These are phyloP conservation scores for Dinomys branickii DNA, from an alignment of 2,113 vertebrate genomes.

Conservation along the genomic window DNA sequence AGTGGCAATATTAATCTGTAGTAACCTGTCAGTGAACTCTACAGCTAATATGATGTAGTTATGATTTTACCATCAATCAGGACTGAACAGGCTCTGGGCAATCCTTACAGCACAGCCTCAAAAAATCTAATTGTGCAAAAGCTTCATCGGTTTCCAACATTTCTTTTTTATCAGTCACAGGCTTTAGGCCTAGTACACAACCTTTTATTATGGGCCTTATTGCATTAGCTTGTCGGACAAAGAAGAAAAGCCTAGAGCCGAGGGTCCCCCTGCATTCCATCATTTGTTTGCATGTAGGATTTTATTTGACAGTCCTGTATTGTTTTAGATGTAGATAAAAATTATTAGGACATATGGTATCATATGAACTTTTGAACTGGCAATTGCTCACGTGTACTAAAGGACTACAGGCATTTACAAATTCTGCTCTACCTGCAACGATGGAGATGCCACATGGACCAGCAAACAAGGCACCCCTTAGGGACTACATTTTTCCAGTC, in stretches of 20 bases:
- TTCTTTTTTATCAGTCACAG: constrained; percentile 93
- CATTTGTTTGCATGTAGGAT: constrained; percentile 91
- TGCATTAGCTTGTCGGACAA: constrained; percentile 91
- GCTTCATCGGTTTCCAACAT: constrained; percentile 98
- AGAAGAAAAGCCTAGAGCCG: constrained; percentile 89
- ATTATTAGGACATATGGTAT: constrained; percentile 86
- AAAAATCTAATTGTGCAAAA: constrained; percentile 98
- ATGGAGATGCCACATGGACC: constrained; percentile 34
- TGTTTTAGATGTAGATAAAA: constrained; percentile 89
- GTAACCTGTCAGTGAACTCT: constrained; percentile 98
- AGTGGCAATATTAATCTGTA: constrained; percentile 94
- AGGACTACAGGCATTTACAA: constrained; percentile 75
- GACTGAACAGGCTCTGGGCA: constrained; percentile 91
- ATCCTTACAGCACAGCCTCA: constrained; percentile 94
- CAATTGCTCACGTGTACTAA: constrained; percentile 69
- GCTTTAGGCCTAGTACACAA: constrained; percentile 90
- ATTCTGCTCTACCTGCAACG: constrained; percentile 52
- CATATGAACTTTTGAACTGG: constrained; percentile 87
- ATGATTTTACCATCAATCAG: constrained; percentile 99
- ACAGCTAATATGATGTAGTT: constrained; percentile 96
- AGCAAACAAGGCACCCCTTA: constrained; percentile 59
- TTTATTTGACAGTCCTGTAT: constrained; percentile 88
- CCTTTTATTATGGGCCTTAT: constrained; percentile 94
- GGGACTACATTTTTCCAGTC: constrained; percentile 54
- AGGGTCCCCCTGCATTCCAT: constrained; percentile 92